A percentile compares a stretch with the other conserved stretches of the same genome.
Evolutionary conservation across 2,797 vertebrate species (phyloP).

Genomic region (Microhierax caerulescens): DNA sequence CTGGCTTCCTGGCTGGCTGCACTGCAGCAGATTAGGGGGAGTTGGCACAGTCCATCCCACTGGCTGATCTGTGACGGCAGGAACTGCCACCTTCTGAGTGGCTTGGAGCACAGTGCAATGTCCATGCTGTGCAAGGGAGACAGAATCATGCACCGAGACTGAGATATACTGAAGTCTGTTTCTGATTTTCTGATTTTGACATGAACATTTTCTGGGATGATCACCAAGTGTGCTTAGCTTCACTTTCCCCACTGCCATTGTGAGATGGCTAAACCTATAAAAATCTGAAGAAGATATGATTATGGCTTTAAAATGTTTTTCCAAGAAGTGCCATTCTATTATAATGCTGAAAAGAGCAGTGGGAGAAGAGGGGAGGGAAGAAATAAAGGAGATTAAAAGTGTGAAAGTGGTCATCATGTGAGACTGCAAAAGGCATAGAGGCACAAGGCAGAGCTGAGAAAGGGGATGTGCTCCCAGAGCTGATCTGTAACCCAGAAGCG

Average conservation of each 20-base stretch:
- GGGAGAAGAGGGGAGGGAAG: not conserved
- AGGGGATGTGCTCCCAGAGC: not conserved
- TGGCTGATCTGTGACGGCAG: not conserved
- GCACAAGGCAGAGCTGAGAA: not conserved
- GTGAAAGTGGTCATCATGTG: not conserved
- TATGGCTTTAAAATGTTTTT: not conserved
- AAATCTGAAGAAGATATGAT: not conserved
- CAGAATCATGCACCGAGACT: not conserved
- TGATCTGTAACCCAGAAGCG: not conserved
- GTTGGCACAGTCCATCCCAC: not conserved
- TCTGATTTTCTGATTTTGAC: not conserved
- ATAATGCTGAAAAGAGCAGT: not conserved
- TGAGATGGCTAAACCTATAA: not conserved
- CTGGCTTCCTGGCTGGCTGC: not conserved
- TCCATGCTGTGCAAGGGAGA: not conserved
- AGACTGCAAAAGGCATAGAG: not conserved
- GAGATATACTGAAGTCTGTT: not conserved
- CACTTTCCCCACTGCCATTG: not conserved
- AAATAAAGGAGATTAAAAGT: not conserved
- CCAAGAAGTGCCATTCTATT: not conserved
- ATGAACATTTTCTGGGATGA: not conserved
- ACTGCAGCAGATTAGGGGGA: not conserved
- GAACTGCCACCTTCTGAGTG: accelerated
- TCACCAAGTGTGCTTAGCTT: not conserved
- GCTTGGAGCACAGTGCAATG: not conserved